A percentile compares a stretch with the other conserved stretches of the same genome.
Conservation (phyloP, 2,797 vertebrate species). For the Tamandua tetradactyla region DNA sequence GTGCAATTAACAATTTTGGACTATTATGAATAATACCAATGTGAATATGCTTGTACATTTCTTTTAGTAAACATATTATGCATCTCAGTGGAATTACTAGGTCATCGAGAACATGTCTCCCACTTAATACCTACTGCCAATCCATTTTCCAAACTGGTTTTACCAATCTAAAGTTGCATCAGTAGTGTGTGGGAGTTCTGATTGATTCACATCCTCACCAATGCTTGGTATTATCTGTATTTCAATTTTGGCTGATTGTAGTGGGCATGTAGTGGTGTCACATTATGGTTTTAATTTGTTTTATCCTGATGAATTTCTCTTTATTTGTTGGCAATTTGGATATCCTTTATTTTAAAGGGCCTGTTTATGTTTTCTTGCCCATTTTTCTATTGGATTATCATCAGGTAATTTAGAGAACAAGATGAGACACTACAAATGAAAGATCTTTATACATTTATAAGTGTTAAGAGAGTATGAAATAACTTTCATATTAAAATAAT, state of each 20-base stretch:
- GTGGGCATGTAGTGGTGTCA: not conserved
- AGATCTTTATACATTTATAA: not conserved
- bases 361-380: not conserved
- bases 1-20: not conserved
- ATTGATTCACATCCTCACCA: not conserved
- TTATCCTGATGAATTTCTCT: not conserved
- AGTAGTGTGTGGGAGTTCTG: not conserved
- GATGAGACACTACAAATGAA: not conserved
- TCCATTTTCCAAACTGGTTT: not conserved
- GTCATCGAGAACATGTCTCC: not conserved
- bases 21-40: not conserved
- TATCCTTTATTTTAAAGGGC: not conserved
- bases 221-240: not conserved
- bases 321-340: not conserved
- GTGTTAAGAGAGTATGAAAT: not conserved
- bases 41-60: not conserved
- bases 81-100: not conserved
- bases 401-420: not conserved
- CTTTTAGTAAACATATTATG: not conserved
- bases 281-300: not conserved
- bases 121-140: not conserved
- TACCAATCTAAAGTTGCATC: not conserved
- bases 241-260: not conserved
- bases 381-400: not conserved
- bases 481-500: not conserved